Base-by-base conservation (phyloP, 2,888 invertebrate genomes). In the Hemicrepidius hirtus region DNA sequence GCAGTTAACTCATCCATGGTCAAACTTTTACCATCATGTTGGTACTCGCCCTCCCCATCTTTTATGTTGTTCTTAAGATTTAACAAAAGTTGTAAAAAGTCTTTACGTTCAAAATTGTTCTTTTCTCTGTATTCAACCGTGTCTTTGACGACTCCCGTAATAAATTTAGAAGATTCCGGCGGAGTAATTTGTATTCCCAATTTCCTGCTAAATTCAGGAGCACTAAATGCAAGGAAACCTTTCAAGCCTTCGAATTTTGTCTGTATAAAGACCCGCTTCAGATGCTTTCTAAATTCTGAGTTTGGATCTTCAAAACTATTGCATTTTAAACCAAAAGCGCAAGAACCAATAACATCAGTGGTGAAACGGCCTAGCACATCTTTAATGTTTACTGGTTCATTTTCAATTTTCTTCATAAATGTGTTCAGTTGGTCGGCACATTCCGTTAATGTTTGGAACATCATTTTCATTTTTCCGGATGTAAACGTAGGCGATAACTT, bases 401-500 rank as follows among this genome's bases (percentile, higher is more conserved):
- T 49, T 46, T 57, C 41, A 0, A 55, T 40, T 1, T 71, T 46
- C 1, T 16, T 13, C 3, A 79, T 53, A 32, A 68, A 55, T 0
- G 41, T 10, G 1, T 40, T 55, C n/a, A 69, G 16, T 24, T 62
- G 41, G 1, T 35, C 12, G 3, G 32, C 63, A 13, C 59, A 88
- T 50, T 88, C 85, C 35, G 89, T 87, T 10, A 92, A 87, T 0
- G 89, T 87, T 0, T 86, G 86, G 77, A 90, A 91, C 90, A 92
- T 91, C 1, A 85, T 87, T 80, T 90, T 92, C 66, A 93, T 84
- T 82, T 91, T 92, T 10, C 90, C 91, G 0, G 91, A 88, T 0
- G 92, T 89, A 78, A 93, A 93, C 0, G 90, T 88, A 0, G 92
- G 91, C 0, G 92, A 88, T 78, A 93, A 82, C 76, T 91, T 91